Percentiles rank a stretch among this genome's conserved stretches.
Conservation (phyloP, 2,888 invertebrate species). For the Limnephilus marmoratus region DNA sequence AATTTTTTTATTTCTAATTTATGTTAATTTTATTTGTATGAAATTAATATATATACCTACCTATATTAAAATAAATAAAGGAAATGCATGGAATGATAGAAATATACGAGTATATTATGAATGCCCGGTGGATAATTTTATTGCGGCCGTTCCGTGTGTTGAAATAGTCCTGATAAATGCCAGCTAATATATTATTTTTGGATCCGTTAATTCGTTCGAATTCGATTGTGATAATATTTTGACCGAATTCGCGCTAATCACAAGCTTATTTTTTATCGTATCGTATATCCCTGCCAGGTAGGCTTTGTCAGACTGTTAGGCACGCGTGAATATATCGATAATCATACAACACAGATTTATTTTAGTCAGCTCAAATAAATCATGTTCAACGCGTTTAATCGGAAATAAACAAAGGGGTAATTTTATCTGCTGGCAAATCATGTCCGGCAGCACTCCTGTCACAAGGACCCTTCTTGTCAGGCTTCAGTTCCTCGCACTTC, state of each 20-base stretch:
- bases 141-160: background rate
- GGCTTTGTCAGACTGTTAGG: background rate
- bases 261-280: background rate
- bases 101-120: background rate
- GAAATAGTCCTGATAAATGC: background rate
- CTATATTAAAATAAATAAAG: background rate
- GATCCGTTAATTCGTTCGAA: background rate
- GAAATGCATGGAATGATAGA: background rate
- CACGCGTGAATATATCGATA: background rate
- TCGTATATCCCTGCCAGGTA: background rate
- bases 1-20: background rate
- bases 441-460: background rate
- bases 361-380: background rate
- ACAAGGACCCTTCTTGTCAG: background rate
- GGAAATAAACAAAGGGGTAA: background rate
- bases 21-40: background rate
- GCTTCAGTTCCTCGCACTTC: background rate
- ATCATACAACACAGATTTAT: background rate
- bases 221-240: background rate
- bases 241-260: background rate
- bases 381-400: background rate
- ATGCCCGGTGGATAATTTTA: background rate
- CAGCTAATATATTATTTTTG: background rate
- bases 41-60: background rate
- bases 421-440: background rate